Evolutionary conservation across 2,113 vertebrate genomes (phyloP).

Genomic region (Emydocephalus ijimae): DNA sequence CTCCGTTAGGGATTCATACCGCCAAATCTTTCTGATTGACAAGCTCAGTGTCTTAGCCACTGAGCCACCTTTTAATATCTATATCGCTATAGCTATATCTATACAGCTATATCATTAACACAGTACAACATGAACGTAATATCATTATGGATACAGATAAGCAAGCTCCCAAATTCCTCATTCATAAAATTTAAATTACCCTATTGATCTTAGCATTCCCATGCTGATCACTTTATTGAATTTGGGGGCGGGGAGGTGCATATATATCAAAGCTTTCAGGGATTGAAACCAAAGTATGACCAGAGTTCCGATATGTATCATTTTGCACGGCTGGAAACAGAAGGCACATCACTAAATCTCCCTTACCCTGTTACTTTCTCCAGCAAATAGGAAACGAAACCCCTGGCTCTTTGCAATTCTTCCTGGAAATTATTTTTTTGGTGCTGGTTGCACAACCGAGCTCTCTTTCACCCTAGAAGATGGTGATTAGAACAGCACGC

Average conservation of each 20-base stretch:
- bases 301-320: constrained; percentile 14
- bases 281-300: not conserved
- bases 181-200: not conserved
- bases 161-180: not conserved
- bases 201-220: not conserved
- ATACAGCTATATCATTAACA: not conserved
- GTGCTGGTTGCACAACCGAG: constrained; percentile 52
- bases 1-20: too few species aligned
- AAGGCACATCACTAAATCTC: constrained; percentile 5
- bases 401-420: constrained; percentile 42
- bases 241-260: not conserved
- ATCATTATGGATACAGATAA: not conserved
- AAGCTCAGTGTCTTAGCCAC: too few species aligned
- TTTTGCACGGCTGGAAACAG: constrained; percentile 33
- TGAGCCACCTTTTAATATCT: too few species aligned
- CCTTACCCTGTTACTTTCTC: constrained; percentile 16
- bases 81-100: too few species aligned
- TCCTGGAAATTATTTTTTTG: constrained; percentile 61
- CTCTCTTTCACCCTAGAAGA: constrained; percentile 4
- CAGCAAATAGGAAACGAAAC: constrained; percentile 61
- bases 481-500: constrained; percentile 2
- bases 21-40: too few species aligned
- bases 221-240: not conserved
- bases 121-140: not conserved
- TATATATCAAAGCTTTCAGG: not conserved